A percentile compares a stretch with the other conserved stretches of the same genome.
These are phyloP conservation scores for Theretra japonica DNA, from an alignment of 2,888 invertebrate genomes.

Conservation along the genomic window DNA sequence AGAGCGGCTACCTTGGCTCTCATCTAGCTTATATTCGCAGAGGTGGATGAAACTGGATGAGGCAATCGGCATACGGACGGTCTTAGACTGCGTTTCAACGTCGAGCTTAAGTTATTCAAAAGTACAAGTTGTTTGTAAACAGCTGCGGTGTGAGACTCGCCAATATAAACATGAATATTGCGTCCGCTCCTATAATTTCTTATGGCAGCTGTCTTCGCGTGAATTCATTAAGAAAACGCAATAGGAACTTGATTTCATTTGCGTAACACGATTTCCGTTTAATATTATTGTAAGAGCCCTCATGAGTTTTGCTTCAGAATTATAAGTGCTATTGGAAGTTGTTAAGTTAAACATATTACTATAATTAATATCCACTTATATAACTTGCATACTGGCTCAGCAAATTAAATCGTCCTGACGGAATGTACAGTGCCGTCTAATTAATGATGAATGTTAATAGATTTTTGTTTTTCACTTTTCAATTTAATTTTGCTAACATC, in stretches of 20 bases:
- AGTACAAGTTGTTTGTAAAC: constrained; percentile 36
- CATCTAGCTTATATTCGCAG: constrained; percentile 69
- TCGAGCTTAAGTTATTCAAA: constrained; percentile 38
- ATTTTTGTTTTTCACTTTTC: no score
- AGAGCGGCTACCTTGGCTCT: constrained; percentile 69
- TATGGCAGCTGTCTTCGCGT: constrained; percentile 2
- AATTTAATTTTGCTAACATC: no score
- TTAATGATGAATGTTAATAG: no score
- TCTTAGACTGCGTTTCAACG: constrained; percentile 33
- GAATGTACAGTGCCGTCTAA: no score
- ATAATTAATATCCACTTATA: no score
- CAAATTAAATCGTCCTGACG: no score
- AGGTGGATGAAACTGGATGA: constrained; percentile 62
- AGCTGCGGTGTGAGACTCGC: not conserved
- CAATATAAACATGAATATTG: constrained; percentile 37
- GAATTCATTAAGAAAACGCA: constrained; percentile 16
- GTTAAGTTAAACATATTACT: no score
- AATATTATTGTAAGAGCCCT: not conserved
- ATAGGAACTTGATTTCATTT: constrained; percentile 10
- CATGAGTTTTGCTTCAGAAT: no score
- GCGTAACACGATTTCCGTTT: constrained; percentile 6
- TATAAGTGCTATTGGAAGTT: no score
- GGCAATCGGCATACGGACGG: constrained; percentile 45
- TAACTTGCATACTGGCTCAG: no score
- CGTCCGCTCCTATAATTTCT: constrained; percentile 27